Base-by-base conservation (phyloP, 2,888 invertebrate species). In the Trissolcus japonicus region DNA sequence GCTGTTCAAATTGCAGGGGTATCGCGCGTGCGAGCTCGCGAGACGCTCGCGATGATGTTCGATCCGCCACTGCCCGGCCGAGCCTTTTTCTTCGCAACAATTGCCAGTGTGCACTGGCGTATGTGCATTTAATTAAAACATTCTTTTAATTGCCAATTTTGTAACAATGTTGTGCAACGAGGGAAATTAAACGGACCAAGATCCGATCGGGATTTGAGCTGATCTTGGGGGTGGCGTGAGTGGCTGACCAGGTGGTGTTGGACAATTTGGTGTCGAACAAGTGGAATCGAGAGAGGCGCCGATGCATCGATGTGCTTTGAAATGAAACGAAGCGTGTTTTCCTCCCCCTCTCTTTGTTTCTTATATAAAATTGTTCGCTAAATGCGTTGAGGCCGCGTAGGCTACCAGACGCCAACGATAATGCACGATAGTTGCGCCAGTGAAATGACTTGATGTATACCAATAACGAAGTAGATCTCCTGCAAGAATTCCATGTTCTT, bases 281-380 rank as follows among this genome's bases (percentile, higher is more conserved):
- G 21, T 72, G 57, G 69, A 41, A 57, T 57, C 56, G 65, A 41
- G 60, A 41, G 68, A 80, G 82, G 78, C 87, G 87, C 86, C 86
- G 84, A 84, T 86, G 87, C 77, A 86, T 86, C 85, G 86, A 86
- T 84, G 84, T 82, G 87, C 89, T 88, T 87, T 86, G 85, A 86
- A 87, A 86, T 89, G 89, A 88, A 89, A 87, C 89, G 85, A 87
- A 89, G 86, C 88, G 88, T 89, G 86, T 83, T 51, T 17, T 82
- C 82, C 82, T 83, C 82, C 82, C 68, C 82, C 82, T 83, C 82
- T 82, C 66, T 79, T 86, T 86, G 86, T 81, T 83, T 75, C 80
- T 88, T 87, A 88, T 88, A 88, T 87, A 87, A n/a, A 88, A 88
- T 87, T 86, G 83, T 85, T 86, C 85, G 85, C 84, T 87, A 87